Evolutionary conservation across 35 echinoderm and acorn worm genomes (phyloP).

Genomic region (Acanthaster planci): DNA sequence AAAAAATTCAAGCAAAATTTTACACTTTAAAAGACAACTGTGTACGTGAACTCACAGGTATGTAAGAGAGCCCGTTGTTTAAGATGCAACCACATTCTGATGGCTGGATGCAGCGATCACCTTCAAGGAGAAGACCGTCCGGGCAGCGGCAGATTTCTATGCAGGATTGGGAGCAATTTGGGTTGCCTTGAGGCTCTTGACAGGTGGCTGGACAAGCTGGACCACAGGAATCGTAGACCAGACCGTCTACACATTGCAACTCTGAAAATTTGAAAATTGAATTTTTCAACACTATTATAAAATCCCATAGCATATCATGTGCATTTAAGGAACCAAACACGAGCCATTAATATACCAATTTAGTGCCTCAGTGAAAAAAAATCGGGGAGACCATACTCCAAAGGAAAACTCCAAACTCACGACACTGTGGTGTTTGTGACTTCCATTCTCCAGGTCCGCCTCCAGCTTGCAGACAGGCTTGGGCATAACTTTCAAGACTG

Average conservation of each 20-base stretch:
- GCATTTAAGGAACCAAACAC: too few species aligned
- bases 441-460: constrained; percentile 83
- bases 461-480: constrained; percentile 66
- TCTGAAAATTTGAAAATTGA: too few species aligned
- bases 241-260: constrained; percentile 52
- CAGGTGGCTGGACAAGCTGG: constrained; percentile 78
- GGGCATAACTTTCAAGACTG: constrained; percentile 71
- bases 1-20: too few species aligned
- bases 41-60: constrained; percentile 37
- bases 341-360: too few species aligned
- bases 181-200: background rate
- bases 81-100: constrained; percentile 66
- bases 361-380: too few species aligned
- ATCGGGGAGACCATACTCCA: too few species aligned
- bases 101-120: constrained; percentile 58
- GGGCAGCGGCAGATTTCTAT: constrained; percentile 81
- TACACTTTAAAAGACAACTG: too few species aligned
- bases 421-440: constrained; percentile 39
- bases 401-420: constrained; percentile 34
- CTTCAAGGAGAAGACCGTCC: constrained; percentile 62
- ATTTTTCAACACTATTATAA: too few species aligned
- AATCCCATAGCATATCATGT: too few species aligned
- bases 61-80: constrained; percentile 5
- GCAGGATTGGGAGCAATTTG: constrained; percentile 52
- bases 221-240: constrained; percentile 58